Base-by-base conservation (phyloP, 2,113 vertebrate species). In the Mesocricetus auratus region DNA sequence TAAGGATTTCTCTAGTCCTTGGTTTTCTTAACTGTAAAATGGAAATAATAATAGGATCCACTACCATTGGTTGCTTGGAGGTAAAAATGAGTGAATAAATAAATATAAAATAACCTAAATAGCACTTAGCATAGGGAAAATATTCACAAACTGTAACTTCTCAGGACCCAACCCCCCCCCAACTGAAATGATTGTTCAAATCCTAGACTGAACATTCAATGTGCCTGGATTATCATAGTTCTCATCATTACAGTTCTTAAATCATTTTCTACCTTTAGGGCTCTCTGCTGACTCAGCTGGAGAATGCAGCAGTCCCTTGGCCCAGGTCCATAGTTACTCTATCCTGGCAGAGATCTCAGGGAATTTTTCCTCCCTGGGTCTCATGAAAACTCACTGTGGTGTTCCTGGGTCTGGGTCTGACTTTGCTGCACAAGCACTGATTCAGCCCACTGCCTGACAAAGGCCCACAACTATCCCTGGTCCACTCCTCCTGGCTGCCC, bases 211-310 rank as follows among this genome's bases (percentile, higher is more conserved):
- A 89, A 39, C 24, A 56, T 50, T 74, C 60, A 50, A 36, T 62
- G 69, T n/a, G 47, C 69, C 74, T 56, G 36, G 50, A 78, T 86
- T 16, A 50, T 68, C 58, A 64, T 78, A 31, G 33, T 89, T 86
- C 91, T 95, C 60, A 36, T 78, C 12, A 47, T n/a, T n/a, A 2
- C 0, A 33, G 56, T 71, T 82, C 60, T 58, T 89, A 73, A 78
- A 75, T 87, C 66, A 19, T 66, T 82, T 31, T n/a, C 82, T 2
- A 58, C 68, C 22, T 45, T 89, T 39, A 2, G 12, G 33, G 42
- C 26, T 8, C 24, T 69, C 89, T 79, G 77, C 42, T 82, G 93
- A 92, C 86, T 86, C 56, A 17, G 71, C 88, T 45, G 62, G 42
- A 82, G n/a, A 36, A 2, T 1, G 0, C 0, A 21, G 19, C 31